Base-by-base conservation (phyloP, 2,113 vertebrate genomes). In the Setophaga coronata region DNA sequence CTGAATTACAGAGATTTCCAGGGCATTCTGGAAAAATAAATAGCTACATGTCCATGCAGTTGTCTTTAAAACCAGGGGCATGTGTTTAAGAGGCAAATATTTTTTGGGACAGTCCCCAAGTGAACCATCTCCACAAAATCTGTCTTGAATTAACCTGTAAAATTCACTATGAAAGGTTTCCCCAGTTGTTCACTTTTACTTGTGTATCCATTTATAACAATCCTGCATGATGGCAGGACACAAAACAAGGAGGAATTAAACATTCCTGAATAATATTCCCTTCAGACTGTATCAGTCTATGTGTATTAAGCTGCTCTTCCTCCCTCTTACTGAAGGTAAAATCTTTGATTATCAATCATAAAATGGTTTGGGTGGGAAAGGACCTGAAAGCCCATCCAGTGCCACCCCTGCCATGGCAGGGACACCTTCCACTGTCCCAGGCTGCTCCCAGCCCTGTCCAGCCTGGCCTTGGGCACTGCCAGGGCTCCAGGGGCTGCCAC, bases 391-490 rank as follows among this genome's bases (percentile, higher is more conserved):
- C 0, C 1, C 70, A 53, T 3, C n/a, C 54, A 11, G 6, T 25
- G 0, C 28, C 77, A 36, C 5, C 6, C 42, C 26, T 51, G 43
- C 43, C 45, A 67, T 6, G 26, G 19, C 47, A 67, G 62, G 29
- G 54, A 69, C 87, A 54, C 5, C 14, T 74, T 1, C 19, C n/a
- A 34, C 14, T 25, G 1, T 5, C 61, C 61, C 87, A 82, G 38
- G n/a, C 0, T 18, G 87, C 54, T 69, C 54, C 20, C 6, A 74
- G 25, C 47, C 19, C 36, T 0, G 0, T 29, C 69, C 69, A 82
- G 0, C n/a, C 69, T 25, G 38, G 16, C 19, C 19, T 53, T 17
- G 53, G 12, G 0, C 69, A 45, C 38, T 58, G 0, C 28, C 78
- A 82, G 61, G 33, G n/a, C 60, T 67, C 29, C 70, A 65, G 78